Evolutionary conservation across 2,797 vertebrate species (phyloP), one percentile per base, ranked within the genome.

Genomic region (Kryptopterus vitreolus): DNA sequence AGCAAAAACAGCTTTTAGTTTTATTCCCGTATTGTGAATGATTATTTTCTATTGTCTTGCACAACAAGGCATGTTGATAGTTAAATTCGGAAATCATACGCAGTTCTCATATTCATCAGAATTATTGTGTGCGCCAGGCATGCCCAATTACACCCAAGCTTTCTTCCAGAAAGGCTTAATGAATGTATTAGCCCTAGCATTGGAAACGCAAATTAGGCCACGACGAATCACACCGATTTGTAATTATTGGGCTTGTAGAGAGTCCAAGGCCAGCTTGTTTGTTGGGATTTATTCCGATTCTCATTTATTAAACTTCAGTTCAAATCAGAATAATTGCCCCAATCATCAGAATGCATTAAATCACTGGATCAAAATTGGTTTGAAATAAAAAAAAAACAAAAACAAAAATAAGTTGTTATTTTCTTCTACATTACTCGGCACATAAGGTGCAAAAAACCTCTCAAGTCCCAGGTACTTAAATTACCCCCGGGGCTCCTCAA

Each of bases 1-100:
- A 1, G 38, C 38, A 43, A 77, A 59, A 66, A 74, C 76, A 73
- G 31, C 82, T 76, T 86, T 75, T 48, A 63, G 82, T 80, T 82
- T 79, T n/a, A n/a, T 58, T 63, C 38, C 50, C 75, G 78, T 81
- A 72, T 83, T 26, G 61, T 79, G 71, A 82, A 79, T 82, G 77
- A 78, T 78, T 80, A 76, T 66, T 86, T 77, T 73, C 75, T 86
- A 83, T 82, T 82, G 76, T 59, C 55, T 81, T 69, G 66, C 22
- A 62, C 55, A 82, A 80, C 78, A 76, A 62, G 70, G 78, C 71
- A 62, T 81, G 68, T 81, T 65, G 55, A 82, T 80, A 55, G 71
- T 78, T 86, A 43, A 78, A 80, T 84, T 57, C 38, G 22, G 81
- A 55, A 52, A 18, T 57, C 13, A 35, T 61, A 52, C 7, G 76